Evolutionary conservation across 2,888 invertebrate species (phyloP), one percentile per base, ranked within the genome.

Genomic region (Eledone cirrhosa): DNA sequence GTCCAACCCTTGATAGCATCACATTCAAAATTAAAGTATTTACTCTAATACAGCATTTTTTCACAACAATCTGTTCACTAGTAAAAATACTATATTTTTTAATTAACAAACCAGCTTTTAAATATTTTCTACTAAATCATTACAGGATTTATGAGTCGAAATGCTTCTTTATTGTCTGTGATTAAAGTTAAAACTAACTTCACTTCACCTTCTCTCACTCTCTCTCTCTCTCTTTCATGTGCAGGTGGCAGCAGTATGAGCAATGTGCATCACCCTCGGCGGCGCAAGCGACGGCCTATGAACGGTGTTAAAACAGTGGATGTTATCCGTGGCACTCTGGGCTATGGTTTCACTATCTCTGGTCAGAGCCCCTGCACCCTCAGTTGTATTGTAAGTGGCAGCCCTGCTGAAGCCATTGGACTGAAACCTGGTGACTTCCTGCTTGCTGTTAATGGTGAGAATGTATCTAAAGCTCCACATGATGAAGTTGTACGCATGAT

Each of bases 301-400:
- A 94, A 94, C 88, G 94, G 95, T 59, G 94, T 95, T 82, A 93
- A 95, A 83, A 94, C 95, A 31, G 95, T 97, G 78, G 96, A 97
- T 87, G 94, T 98, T 67, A 93, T 94, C 14, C 93, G 97, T 82
- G 97, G 97, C 4, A 93, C 94, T 81, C 95, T 95, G 87, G 98
- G 98, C 14, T 98, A 97, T 90, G 98, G 98, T n/a, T 98, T 98
- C 90, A 98, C 98, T 31, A 97, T 98, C 88, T 97, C 97, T 2
- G 98, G 98, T 4, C 97, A 98, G 90, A 95, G 97, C 88, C 98
- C 98, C 0, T 98, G 98, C 90, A 95, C 97, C 82, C 93, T 98
- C 80, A 97, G 97, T 78, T 97, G 96, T 87, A 97, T 98, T 86
- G 97, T 97, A 0, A 92, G 94, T 75, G 95, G 95, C 84, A 96